Evolutionary conservation across 2,113 vertebrate species (phyloP).

Genomic region (Panthera tigris): DNA sequence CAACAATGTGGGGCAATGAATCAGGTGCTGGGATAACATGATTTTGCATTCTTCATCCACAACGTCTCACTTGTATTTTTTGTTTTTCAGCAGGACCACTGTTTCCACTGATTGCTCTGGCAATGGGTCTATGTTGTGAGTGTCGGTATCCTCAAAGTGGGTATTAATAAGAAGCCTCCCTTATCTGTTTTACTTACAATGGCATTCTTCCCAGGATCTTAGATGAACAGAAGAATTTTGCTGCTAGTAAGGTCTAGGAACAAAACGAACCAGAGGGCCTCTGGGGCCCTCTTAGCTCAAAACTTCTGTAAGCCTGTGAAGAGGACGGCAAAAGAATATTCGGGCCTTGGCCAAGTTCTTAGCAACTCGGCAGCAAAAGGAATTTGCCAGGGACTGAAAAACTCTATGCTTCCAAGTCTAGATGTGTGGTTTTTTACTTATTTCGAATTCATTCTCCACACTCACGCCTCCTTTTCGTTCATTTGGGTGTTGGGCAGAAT

Average conservation of each 20-base stretch:
- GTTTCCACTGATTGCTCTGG: not conserved
- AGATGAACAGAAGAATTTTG: not conserved
- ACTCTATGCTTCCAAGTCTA: too few species aligned
- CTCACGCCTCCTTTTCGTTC: not conserved
- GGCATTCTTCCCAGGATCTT: not conserved
- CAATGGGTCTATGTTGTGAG: not conserved
- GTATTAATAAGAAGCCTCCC: not conserved
- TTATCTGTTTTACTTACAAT: not conserved
- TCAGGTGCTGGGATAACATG: not conserved
- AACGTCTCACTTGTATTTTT: not conserved
- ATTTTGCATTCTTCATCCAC: not conserved
- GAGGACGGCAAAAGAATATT: rapidly evolving
- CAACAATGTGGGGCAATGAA: not conserved
- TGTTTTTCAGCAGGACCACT: not conserved
- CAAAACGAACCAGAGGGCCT: not conserved
- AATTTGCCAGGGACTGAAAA: not conserved
- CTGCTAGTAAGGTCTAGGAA: not conserved
- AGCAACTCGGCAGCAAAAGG: not conserved
- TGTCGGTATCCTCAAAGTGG: not conserved
- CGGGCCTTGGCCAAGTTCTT: not conserved
- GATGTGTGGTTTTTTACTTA: not conserved
- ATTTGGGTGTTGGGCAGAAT: not conserved
- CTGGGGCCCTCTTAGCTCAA: not conserved
- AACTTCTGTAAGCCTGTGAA: not conserved
- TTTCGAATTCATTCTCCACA: not conserved